Evolutionary conservation across 2,888 invertebrate species (phyloP).

Genomic region (Belgica antarctica): DNA sequence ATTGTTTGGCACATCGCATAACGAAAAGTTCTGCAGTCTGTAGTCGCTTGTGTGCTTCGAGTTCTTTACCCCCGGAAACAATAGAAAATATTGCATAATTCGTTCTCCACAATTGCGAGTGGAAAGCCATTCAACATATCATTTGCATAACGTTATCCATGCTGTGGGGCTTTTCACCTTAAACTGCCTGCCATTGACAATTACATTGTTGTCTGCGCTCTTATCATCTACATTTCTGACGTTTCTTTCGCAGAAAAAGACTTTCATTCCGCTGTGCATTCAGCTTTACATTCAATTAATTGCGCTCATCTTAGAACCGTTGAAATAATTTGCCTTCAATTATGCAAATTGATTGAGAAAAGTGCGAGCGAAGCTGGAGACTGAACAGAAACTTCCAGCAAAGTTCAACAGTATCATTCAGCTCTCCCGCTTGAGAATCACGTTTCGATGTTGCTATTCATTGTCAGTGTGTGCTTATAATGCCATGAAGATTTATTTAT

Average conservation of each 20-base stretch:
- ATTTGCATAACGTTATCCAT: conserved; percentile 10
- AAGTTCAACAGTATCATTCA: conserved; percentile 7
- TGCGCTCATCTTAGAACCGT: not conserved
- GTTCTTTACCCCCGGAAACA: conserved; percentile 30
- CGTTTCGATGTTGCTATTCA: not conserved
- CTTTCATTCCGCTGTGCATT: not conserved
- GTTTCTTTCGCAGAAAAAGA: not conserved
- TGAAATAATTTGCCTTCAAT: conserved; percentile 35
- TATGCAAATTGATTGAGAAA: conserved; percentile 1
- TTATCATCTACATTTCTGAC: not conserved
- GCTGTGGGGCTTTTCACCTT: not conserved
- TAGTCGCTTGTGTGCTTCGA: not conserved
- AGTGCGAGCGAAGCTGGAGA: conserved; percentile 13
- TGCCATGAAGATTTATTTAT: not conserved
- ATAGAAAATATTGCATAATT: not conserved
- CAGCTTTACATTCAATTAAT: not conserved
- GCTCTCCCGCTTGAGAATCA: conserved; percentile 8
- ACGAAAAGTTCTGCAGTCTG: not conserved
- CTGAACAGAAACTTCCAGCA: not conserved
- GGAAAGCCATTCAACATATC: not conserved
- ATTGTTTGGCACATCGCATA: not conserved
- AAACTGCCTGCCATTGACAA: conserved; percentile 4
- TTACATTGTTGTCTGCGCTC: conserved; percentile 1
- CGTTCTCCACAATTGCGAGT: not conserved
- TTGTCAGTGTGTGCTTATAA: not conserved